Evolutionary conservation across 2,888 invertebrate species (phyloP), one percentile per base, ranked within the genome.

Genomic region (Clitarchus hookeri): DNA sequence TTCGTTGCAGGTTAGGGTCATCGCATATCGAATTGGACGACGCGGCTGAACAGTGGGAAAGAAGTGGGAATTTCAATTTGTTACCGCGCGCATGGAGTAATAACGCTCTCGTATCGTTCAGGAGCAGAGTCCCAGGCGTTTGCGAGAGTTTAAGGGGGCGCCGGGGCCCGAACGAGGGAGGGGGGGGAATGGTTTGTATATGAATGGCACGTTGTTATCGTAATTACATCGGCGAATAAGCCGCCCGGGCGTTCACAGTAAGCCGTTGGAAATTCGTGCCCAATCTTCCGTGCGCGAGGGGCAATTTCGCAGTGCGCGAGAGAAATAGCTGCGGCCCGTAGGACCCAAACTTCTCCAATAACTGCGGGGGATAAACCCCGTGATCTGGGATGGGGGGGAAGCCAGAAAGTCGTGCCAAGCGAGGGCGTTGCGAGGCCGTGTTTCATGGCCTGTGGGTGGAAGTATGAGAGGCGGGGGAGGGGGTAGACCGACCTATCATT

Each of bases 201-300:
- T 48, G n/a, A 65, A 65, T 65, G 65, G 65, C 65, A 65, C 65
- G 65, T 65, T 65, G 65, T 65, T 65, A n/a, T 65, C 65, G 65
- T 65, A 65, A 65, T 65, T 65, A 65, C 65, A 65, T 65, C 23
- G 65, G 65, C 65, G 65, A 16, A 6, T 65, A 65, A 65, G 65
- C 65, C 65, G 8, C 12, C 19, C 13, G 23, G 23, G n/a, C 48
- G 48, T 16, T 48, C 8, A 8, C 48, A 48, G 48, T 48, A 48
- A 48, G 48, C 48, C 48, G 48, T 48, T 36, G 48, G 48, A 48
- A 48, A 48, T n/a, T 65, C 65, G 65, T n/a, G 65, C 65, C 65
- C 65, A 65, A 65, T 65, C 65, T 65, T 65, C 13, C n/a, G n/a
- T 23, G 65, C 65, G 65, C 19, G 65, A 16, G 65, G 65, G 23